These are phyloP conservation scores for Villa cingulata DNA, from an alignment of 2,888 invertebrate genomes.

Conservation along the genomic window DNA sequence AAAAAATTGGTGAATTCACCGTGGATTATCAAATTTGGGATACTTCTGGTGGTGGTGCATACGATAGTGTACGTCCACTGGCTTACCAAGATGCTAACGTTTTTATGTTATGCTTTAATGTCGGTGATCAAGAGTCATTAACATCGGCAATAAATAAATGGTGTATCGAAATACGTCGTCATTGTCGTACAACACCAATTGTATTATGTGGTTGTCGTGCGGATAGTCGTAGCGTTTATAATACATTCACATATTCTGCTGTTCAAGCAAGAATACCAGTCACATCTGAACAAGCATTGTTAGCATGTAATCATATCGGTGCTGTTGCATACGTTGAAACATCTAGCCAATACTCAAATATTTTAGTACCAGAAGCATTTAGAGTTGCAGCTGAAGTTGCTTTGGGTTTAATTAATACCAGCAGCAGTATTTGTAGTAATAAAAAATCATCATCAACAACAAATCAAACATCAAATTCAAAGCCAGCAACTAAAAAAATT, in stretches of 20 bases:
- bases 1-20: slow-evolving; percentile 43
- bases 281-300: slow-evolving; percentile 40
- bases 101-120: slow-evolving; percentile 48
- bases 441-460: not conserved
- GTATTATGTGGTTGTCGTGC: slow-evolving; percentile 53
- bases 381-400: slow-evolving; percentile 52
- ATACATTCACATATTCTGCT: slow-evolving; percentile 38
- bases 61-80: slow-evolving; percentile 47
- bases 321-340: slow-evolving; percentile 55
- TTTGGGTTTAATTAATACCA: slow-evolving; percentile 32
- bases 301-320: slow-evolving; percentile 48
- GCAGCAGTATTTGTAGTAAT: not conserved
- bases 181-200: slow-evolving; percentile 44
- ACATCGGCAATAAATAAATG: slow-evolving; percentile 50
- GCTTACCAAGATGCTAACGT: slow-evolving; percentile 49
- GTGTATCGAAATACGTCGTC: slow-evolving; percentile 50
- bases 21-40: slow-evolving; percentile 50
- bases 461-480: slow-evolving; percentile 2
- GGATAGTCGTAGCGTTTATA: slow-evolving; percentile 48
- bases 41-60: slow-evolving; percentile 46
- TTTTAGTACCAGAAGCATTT: slow-evolving; percentile 51
- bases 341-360: slow-evolving; percentile 45
- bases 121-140: slow-evolving; percentile 45
- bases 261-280: slow-evolving; percentile 15
- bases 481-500: slow-evolving; percentile 9